Percentiles rank a stretch among this genome's conserved stretches.
phyloP scores from a whole-genome alignment of 2,113 vertebrate genomes.

The Gobiocypris rarus region DNA sequence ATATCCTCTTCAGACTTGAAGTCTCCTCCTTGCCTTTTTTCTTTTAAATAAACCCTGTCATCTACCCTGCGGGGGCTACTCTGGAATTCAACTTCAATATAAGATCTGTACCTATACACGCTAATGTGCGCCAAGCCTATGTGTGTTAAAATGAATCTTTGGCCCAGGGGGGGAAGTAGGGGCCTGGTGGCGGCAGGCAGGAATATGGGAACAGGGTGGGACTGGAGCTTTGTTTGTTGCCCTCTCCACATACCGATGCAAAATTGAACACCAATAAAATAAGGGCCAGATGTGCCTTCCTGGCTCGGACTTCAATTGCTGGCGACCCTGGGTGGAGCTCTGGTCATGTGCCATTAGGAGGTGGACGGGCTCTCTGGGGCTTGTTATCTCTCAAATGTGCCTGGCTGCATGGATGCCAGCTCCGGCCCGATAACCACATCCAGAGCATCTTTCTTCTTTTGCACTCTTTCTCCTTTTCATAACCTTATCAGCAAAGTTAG shows the following conservation, averaged over 20 bases:
- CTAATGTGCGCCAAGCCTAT: constrained; percentile 62
- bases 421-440: constrained; percentile 70
- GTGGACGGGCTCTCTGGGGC: constrained; percentile 63
- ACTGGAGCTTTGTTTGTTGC: constrained; percentile 76
- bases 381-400: constrained; percentile 69
- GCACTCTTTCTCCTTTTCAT: constrained; percentile 38
- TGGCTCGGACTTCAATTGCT: constrained; percentile 72
- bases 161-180: constrained; percentile 37
- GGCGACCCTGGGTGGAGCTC: constrained; percentile 60
- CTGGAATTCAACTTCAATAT: constrained; percentile 74
- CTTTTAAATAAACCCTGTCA: constrained; percentile 78
- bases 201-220: constrained; percentile 72
- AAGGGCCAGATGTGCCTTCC: constrained; percentile 78
- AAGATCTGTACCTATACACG: constrained; percentile 72
- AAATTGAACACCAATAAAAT: constrained; percentile 78
- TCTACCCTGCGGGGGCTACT: constrained; percentile 71
- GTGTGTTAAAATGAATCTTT: constrained; percentile 65
- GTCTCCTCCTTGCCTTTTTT: constrained; percentile 68
- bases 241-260: constrained; percentile 70
- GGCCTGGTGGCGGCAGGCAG: constrained; percentile 30
- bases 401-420: constrained; percentile 67
- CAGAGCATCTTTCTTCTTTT: constrained; percentile 64
- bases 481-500: constrained; percentile 38
- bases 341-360: constrained; percentile 65
- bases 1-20: constrained; percentile 81